These are phyloP conservation scores for Gonioctena quinquepunctata DNA, from an alignment of 1,140 invertebrate species.

Conservation along the genomic window DNA sequence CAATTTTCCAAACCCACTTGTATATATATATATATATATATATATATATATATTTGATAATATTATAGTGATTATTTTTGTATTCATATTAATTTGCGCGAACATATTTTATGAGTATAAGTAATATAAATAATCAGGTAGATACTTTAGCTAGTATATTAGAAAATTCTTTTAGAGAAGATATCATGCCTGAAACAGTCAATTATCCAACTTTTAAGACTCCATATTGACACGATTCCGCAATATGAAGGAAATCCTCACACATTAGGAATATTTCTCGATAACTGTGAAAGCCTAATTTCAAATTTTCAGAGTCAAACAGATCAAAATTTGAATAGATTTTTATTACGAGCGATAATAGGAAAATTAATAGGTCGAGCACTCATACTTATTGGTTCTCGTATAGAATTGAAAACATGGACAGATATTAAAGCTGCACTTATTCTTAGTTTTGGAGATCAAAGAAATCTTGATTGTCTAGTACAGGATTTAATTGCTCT, in stretches of 20 bases:
- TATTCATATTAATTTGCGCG: not conserved
- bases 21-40: too few species aligned
- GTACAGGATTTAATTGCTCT: too few species aligned
- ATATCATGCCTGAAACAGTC: not conserved
- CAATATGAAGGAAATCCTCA: conserved; percentile 20
- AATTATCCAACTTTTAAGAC: conserved; percentile 24
- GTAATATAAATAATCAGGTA: not conserved
- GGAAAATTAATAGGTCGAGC: conserved; percentile 20
- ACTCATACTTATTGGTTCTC: conserved; percentile 12
- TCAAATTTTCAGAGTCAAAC: not conserved
- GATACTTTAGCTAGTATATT: too few species aligned
- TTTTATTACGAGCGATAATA: conserved; percentile 21
- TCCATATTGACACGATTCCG: conserved; percentile 23
- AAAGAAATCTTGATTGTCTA: conserved; percentile 22
- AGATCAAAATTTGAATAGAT: conserved; percentile 1
- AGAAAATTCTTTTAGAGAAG: not conserved
- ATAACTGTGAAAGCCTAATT: conserved; percentile 18
- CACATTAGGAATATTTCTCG: conserved; percentile 25
- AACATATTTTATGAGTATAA: not conserved
- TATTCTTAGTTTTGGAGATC: conserved; percentile 22
- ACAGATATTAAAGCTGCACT: conserved; percentile 13
- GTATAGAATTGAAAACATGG: conserved; percentile 21
- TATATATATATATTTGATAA: not conserved
- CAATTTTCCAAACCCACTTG: too few species aligned
- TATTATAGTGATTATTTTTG: not conserved